Conservation (phyloP, 2,888 invertebrate species). For the Brachypterus glaber region DNA sequence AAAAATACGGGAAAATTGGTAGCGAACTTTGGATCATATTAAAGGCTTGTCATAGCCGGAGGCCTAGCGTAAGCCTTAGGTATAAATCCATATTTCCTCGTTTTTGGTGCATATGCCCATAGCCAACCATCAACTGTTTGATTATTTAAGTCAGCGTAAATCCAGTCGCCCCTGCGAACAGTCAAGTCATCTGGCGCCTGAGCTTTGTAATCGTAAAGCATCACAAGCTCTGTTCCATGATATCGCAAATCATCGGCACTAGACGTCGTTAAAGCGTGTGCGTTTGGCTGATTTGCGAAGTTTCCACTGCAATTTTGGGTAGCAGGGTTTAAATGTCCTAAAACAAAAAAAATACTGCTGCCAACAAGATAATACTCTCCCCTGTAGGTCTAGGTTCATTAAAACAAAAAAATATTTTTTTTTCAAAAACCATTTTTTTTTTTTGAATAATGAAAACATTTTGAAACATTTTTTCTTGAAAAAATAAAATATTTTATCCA, state of each 20-base stretch:
- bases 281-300: conserved; percentile 29
- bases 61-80: conserved; percentile 90
- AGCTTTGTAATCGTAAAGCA: conserved; percentile 92
- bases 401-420: too few relatives aligned
- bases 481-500: too few relatives aligned
- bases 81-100: conserved; percentile 87
- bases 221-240: conserved; percentile 85
- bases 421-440: too few relatives aligned
- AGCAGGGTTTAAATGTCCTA: conserved; percentile 41
- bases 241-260: conserved; percentile 59
- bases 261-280: conserved; percentile 31
- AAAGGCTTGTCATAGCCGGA: conserved; percentile 83
- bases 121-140: conserved; percentile 93
- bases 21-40: conserved; percentile 7
- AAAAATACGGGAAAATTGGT: conserved; percentile 3
- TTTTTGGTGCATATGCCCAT: conserved; percentile 91
- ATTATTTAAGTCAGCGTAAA: conserved; percentile 86
- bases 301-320: conserved; percentile 29
- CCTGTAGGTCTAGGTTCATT: too few relatives aligned
- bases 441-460: too few relatives aligned
- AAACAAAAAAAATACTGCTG: too few relatives aligned
- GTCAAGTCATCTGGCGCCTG: conserved; percentile 90
- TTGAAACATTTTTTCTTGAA: too few relatives aligned
- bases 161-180: conserved; percentile 87
- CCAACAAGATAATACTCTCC: too few relatives aligned